Conservation (phyloP, 2,113 vertebrate species). For the Pholis gunnellus region DNA sequence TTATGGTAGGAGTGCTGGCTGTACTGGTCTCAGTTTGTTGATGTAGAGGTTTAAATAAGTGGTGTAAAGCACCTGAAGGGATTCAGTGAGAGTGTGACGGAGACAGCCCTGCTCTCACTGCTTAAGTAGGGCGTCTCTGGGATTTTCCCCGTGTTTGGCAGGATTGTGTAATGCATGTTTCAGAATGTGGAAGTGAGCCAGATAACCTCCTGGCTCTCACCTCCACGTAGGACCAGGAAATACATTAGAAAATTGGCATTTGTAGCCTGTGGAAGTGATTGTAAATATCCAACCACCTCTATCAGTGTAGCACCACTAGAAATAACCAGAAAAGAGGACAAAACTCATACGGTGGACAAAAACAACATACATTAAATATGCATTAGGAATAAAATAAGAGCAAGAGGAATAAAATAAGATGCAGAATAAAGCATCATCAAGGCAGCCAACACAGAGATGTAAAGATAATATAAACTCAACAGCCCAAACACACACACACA, state of each 20-base stretch:
- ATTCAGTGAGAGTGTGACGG: not conserved
- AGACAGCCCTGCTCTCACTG: accelerated
- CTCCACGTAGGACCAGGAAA: not conserved
- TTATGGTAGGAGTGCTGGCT: not conserved
- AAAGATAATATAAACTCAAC: not conserved
- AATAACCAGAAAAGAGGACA: not conserved
- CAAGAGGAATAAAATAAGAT: not conserved
- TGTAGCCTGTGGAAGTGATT: not conserved
- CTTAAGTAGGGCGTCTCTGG: conserved; percentile 22
- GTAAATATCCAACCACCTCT: not conserved
- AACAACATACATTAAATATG: not conserved
- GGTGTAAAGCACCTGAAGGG: not conserved
- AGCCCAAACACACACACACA: not conserved
- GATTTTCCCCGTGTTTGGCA: conserved; percentile 21
- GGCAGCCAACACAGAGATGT: not conserved
- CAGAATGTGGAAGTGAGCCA: not conserved
- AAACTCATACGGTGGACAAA: not conserved
- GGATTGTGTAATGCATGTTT: not conserved
- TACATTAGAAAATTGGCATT: not conserved
- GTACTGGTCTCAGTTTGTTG: not conserved
- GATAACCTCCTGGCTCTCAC: not conserved
- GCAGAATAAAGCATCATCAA: not conserved
- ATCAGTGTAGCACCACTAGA: not conserved
- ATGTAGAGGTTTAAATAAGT: not conserved
- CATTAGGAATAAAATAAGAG: not conserved